Conservation (phyloP, 2,113 vertebrate species). For the Epinephelus moara region DNA sequence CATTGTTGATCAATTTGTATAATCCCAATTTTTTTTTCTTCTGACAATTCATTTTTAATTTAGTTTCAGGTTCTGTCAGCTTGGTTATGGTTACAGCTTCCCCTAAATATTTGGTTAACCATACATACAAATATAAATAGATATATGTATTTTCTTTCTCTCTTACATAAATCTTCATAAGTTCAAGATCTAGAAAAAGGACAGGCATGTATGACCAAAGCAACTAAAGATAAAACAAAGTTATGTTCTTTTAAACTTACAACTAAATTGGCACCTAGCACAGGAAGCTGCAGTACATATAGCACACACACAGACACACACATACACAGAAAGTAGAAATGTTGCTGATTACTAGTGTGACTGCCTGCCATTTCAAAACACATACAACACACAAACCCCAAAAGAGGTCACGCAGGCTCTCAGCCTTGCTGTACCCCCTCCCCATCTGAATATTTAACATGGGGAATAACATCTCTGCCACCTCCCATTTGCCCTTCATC, state of each 20-base stretch:
- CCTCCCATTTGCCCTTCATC: conserved; percentile 57
- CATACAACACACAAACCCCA: conserved; percentile 6
- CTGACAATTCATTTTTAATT: no score
- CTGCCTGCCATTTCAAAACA: conserved; percentile 6
- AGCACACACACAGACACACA: no score
- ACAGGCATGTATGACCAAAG: background rate
- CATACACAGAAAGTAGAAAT: background rate
- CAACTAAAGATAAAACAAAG: background rate
- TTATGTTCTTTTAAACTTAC: background rate
- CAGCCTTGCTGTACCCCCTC: conserved; percentile 14
- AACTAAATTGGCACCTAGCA: background rate
- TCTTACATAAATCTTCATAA: background rate
- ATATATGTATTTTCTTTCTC: background rate
- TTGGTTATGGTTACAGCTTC: no score
- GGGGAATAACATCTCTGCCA: conserved; percentile 46
- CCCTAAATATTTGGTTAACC: no score
- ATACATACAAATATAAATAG: no score
- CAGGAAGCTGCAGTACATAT: no score
- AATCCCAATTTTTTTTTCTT: no score
- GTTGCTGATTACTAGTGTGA: background rate
- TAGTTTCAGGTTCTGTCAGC: no score
- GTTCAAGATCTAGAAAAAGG: background rate
- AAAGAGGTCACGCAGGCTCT: conserved; percentile 35
- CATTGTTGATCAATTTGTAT: no score
- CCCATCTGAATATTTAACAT: conserved; percentile 56